Evolutionary conservation across 2,888 invertebrate genomes (phyloP), one percentile per base, ranked within the genome.

Genomic region (Pantelozetes paolii): DNA sequence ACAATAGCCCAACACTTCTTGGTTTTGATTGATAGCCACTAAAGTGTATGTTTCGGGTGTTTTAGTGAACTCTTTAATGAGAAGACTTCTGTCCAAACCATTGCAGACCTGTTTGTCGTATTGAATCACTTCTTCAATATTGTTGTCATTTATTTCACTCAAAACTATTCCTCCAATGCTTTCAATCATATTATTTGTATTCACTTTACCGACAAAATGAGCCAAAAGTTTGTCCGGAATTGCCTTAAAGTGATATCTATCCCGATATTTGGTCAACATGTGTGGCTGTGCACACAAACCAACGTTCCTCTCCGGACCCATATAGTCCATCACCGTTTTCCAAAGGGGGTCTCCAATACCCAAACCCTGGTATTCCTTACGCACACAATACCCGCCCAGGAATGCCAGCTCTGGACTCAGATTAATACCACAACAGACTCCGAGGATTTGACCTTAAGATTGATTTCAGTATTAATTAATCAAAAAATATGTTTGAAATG

Each of bases 321-420:
- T 54, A 48, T 77, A 74, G 13, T 75, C 72, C 69, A 76, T 59
- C 30, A 73, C 72, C 18, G 64, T 72, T 8, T 75, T 54, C 76
- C 76, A 77, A 23, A 77, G 72, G 50, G 73, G 72, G 15, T 48
- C 23, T 28, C 77, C 77, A 13, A 77, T 71, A 9, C 77, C 77
- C 13, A 20, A 30, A 5, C 75, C 76, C 40, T 75, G 74, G 42
- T 75, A 77, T n/a, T 74, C 70, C n/a, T 73, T 50, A 1, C 40
- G 57, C 3, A 75, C 72, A 8, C 70, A 72, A 36, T 77, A 77
- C 5, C 74, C 57, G 11, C 77, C 77, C 8, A 77, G 36, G 72
- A 76, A 76, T 5, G 74, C 72, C 2, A 77, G 45, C n/a, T 77
- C 73, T 2, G 72, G 2, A 1, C 36, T 20, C 1, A 69, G n/a